Evolutionary conservation across 2,797 vertebrate genomes (phyloP), one percentile per base, ranked within the genome.

Genomic region (Diceros bicornis): DNA sequence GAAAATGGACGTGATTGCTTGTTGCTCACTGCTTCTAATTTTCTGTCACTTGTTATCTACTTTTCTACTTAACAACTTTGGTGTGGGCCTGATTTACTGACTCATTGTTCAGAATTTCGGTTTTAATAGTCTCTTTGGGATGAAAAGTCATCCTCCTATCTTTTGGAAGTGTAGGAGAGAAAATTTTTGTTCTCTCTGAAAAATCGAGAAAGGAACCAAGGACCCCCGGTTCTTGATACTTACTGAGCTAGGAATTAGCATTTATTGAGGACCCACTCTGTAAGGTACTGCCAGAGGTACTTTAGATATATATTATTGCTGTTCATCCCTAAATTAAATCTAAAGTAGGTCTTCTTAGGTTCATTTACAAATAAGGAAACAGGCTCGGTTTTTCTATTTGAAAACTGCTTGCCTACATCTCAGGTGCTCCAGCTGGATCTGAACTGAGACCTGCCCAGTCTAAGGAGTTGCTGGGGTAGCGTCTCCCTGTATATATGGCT

Each of bases 11-110:
- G 7, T 61, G 50, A 55, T 91, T 85, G 6, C 27, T 57, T 71
- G 25, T 57, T 88, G 34, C 11, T 41, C 21, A 75, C 29, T 84
- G 13, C 59, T 91, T 79, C 37, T n/a, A 79, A 72, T 74, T 87
- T 23, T 74, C 37, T 89, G n/a, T 61, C 69, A 89, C 9, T 29
- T 47, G 66, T 87, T 89, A 23, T 20, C 41, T 88, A 37, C 16
- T 34, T 87, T 89, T 93, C 20, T 68, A 62, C 55, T 91, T 69
- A 25, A 64, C n/a, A 91, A 29, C 59, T 85, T 93, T 81, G 27
- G 13, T 93, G 18, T 90, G 44, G 91, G 10, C 41, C 27, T 87
- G 11, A 57, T 18, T 78, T 44, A 61, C 1, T 29, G 50, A 64
- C 10, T 77, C 2, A 41, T 57, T 83, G 10, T 61, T 90, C 3